Conservation (phyloP, 2,113 vertebrate species). For the Lophius piscatorius region DNA sequence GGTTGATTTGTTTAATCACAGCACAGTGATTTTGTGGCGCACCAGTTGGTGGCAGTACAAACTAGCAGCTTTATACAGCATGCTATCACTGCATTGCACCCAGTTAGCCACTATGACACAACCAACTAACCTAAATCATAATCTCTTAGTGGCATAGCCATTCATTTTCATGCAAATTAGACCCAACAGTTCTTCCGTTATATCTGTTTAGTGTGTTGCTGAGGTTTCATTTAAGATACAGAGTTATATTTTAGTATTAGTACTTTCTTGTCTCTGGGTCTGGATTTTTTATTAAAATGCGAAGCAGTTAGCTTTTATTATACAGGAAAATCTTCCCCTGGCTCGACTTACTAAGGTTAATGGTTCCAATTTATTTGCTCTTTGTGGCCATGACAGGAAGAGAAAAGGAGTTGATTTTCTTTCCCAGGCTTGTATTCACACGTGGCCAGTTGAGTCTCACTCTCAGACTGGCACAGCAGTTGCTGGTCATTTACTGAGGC, state of each 20-base stretch:
- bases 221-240: not conserved
- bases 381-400: not conserved
- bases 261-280: not conserved
- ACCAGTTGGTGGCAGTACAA: slow-evolving; percentile 75
- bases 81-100: slow-evolving; percentile 65
- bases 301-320: not conserved
- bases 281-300: not conserved
- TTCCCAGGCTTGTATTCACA: slow-evolving; percentile 17
- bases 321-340: not conserved
- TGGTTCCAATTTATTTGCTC: slow-evolving; percentile 10
- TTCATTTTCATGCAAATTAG: slow-evolving; percentile 32
- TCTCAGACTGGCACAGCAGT: slow-evolving; percentile 24
- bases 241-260: slow-evolving; percentile 1
- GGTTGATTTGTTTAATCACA: not conserved
- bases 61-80: slow-evolving; percentile 6
- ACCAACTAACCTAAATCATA: slow-evolving; percentile 65
- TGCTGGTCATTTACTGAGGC: slow-evolving; percentile 6
- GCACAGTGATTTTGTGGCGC: not conserved
- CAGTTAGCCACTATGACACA: slow-evolving; percentile 63
- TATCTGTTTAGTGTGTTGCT: slow-evolving; percentile 4
- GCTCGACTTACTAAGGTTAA: slow-evolving; percentile 7
- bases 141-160: slow-evolving; percentile 29
- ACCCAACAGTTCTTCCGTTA: not conserved
- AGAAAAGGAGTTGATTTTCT: not conserved
- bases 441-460: slow-evolving; percentile 13